Conservation (phyloP, 2,797 vertebrate genomes). For the Morelia viridis region DNA sequence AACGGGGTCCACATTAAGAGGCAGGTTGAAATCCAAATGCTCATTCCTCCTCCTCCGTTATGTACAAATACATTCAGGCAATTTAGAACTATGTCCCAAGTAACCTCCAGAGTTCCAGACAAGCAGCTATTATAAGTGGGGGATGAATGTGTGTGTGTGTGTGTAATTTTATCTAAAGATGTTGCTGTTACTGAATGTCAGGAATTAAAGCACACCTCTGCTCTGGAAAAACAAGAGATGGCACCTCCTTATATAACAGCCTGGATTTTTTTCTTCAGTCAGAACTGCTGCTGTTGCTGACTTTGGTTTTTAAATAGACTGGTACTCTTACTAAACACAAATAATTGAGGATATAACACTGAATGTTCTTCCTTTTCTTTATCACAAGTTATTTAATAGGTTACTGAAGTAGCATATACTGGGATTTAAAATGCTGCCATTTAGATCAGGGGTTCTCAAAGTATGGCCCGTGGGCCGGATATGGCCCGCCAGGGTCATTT, state of each 20-base stretch:
- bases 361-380: not conserved
- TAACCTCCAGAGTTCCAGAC: not conserved
- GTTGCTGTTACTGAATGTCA: constrained; percentile 9
- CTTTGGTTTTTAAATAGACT: constrained; percentile 56
- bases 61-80: not conserved
- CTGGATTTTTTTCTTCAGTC: constrained; percentile 27
- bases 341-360: not conserved
- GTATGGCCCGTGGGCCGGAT: no score
- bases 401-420: not conserved
- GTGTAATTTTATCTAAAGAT: not conserved
- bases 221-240: constrained; percentile 28
- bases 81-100: not conserved
- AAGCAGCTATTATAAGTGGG: constrained; percentile 11
- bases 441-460: not conserved
- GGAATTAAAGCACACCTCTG: constrained; percentile 36
- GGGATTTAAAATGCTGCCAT: not conserved
- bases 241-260: constrained; percentile 38
- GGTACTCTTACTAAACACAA: constrained; percentile 22
- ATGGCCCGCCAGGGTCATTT: no score
- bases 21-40: not conserved
- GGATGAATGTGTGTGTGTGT: not conserved
- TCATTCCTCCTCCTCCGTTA: not conserved
- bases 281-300: constrained; percentile 40
- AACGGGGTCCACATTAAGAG: not conserved
- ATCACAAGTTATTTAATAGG: constrained; percentile 14